Conservation (phyloP, 2,113 vertebrate genomes). For the Notothenia rossii region DNA sequence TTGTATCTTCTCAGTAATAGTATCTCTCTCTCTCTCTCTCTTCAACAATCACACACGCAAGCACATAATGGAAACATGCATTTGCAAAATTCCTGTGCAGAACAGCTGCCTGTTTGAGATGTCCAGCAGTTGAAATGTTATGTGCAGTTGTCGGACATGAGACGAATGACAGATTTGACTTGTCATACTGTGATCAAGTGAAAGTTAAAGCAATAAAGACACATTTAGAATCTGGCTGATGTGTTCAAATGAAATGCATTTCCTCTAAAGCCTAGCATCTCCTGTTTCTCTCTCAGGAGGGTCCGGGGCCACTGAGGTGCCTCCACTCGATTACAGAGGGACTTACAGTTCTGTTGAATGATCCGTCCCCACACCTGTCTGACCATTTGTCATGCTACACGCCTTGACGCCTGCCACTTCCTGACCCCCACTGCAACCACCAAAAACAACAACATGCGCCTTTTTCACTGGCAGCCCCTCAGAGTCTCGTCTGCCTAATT, state of each 20-base stretch:
- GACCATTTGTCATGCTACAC: slow-evolving; percentile 73
- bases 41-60: background rate
- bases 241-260: background rate
- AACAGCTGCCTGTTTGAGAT: slow-evolving; percentile 48
- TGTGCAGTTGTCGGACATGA: slow-evolving; percentile 10
- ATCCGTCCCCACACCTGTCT: slow-evolving; percentile 69
- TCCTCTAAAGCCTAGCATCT: background rate
- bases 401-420: slow-evolving; percentile 41
- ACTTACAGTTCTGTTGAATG: background rate
- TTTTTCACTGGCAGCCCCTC: slow-evolving; percentile 18
- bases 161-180: background rate
- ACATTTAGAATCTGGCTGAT: background rate
- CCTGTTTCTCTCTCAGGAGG: slow-evolving; percentile 17
- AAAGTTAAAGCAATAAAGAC: background rate
- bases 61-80: slow-evolving; percentile 17
- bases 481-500: slow-evolving; percentile 25
- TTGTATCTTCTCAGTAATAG: slow-evolving; percentile 14
- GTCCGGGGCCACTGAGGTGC: background rate
- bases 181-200: background rate
- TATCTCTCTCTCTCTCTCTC: slow-evolving; percentile 7
- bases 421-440: slow-evolving; percentile 14
- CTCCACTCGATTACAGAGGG: slow-evolving; percentile 32
- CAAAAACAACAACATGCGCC: slow-evolving; percentile 18
- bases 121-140: slow-evolving; percentile 22
- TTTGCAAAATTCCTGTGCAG: slow-evolving; percentile 47